A percentile compares a stretch with the other conserved stretches of the same genome.
Conservation (phyloP, 2,113 vertebrate species). For the Phodopus roborovskii region DNA sequence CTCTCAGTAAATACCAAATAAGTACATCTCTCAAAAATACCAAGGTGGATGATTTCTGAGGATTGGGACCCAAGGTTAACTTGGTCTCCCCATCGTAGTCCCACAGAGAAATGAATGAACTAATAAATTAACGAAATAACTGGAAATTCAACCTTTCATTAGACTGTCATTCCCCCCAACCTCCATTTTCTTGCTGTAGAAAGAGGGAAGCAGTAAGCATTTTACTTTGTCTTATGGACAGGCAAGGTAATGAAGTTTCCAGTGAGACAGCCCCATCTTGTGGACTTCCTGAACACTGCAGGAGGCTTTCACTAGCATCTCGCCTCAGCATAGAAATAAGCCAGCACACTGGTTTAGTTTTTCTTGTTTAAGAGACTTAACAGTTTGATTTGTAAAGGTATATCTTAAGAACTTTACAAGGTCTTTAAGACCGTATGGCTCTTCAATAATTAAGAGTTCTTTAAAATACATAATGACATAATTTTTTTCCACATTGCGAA, state of each 20-base stretch:
- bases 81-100: background rate
- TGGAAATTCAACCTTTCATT: background rate
- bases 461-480: constrained; percentile 10
- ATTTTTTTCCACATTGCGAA: background rate
- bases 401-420: background rate
- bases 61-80: background rate
- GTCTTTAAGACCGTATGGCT: background rate
- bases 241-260: background rate
- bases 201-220: background rate
- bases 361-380: background rate
- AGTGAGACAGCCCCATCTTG: constrained; percentile 60
- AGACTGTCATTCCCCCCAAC: background rate
- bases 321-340: background rate
- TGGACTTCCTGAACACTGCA: constrained; percentile 30
- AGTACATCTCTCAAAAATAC: background rate
- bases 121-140: background rate
- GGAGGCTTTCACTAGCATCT: accelerated
- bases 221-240: background rate
- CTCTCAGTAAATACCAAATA: background rate
- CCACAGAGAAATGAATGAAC: background rate
- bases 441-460: background rate
- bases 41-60: background rate
- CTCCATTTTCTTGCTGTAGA: background rate
- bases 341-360: background rate
- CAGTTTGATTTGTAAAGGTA: background rate